These are phyloP conservation scores for Paracyclopina nana DNA, from an alignment of 1,140 invertebrate species.

Conservation along the genomic window DNA sequence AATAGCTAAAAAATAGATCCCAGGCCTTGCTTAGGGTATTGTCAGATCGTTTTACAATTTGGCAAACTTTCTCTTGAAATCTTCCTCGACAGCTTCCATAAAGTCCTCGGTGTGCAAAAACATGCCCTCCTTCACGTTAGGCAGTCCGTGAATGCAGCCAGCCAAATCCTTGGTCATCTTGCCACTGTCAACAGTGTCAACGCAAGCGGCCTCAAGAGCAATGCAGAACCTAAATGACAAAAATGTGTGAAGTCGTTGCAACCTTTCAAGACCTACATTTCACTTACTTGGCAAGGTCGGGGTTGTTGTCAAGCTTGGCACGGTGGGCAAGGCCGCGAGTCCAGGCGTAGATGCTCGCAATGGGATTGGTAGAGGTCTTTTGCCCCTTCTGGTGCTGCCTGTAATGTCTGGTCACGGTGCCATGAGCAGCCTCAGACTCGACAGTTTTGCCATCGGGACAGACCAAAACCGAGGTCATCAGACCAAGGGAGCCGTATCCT, in stretches of 20 bases:
- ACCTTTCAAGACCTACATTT: neutral
- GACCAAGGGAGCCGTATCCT: constrained; percentile 50
- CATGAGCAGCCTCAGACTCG: constrained; percentile 44
- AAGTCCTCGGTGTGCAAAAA: constrained; percentile 69
- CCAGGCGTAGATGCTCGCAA: constrained; percentile 28
- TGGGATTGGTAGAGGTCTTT: constrained; percentile 43
- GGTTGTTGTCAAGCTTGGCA: constrained; percentile 37
- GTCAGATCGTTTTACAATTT: neutral
- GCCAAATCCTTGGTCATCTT: constrained; percentile 46
- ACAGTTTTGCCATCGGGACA: constrained; percentile 43
- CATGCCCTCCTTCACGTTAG: constrained; percentile 52
- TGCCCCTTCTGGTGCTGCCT: constrained; percentile 40
- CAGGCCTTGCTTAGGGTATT: neutral
- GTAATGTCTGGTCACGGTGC: constrained; percentile 43
- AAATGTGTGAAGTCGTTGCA: neutral
- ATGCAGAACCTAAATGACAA: constrained; percentile 26
- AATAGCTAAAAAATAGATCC: too few species aligned
- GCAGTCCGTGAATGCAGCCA: constrained; percentile 40
- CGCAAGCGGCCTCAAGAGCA: constrained; percentile 35
- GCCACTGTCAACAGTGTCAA: constrained; percentile 41
- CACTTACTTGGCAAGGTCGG: constrained; percentile 23
- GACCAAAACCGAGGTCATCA: constrained; percentile 40
- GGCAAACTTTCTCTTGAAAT: constrained; percentile 38
- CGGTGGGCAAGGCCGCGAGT: constrained; percentile 24
- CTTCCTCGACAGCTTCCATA: constrained; percentile 53